phyloP scores from a whole-genome alignment of 2,888 invertebrate genomes.

The Galeopsomyia nigrocyanea region DNA sequence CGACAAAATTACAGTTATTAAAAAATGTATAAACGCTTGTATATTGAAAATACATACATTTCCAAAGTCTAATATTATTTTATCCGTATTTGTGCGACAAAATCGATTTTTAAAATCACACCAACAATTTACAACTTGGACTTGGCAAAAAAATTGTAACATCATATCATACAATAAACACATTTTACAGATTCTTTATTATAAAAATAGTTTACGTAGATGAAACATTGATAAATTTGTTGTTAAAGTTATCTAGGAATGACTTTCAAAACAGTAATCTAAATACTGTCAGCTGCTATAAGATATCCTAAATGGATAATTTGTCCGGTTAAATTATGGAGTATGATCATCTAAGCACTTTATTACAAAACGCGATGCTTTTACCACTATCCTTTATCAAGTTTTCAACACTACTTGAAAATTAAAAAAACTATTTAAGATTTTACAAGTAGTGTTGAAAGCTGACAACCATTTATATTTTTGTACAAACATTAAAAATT shows the following conservation, averaged over 20 bases:
- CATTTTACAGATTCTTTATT: slow-evolving; percentile 7
- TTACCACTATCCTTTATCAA: slow-evolving; percentile 26
- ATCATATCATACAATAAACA: background rate
- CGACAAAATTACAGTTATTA: background rate
- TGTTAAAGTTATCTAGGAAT: slow-evolving; percentile 21
- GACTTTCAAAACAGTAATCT: slow-evolving; percentile 19
- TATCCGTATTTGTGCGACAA: background rate
- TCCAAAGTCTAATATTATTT: slow-evolving; percentile 3
- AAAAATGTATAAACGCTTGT: background rate
- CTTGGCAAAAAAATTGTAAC: background rate
- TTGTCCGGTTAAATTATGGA: slow-evolving; percentile 16
- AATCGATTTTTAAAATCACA: background rate
- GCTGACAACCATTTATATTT: slow-evolving; percentile 3
- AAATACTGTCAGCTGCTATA: background rate
- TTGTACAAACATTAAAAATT: background rate
- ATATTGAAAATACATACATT: background rate
- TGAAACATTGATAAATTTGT: slow-evolving; percentile 7
- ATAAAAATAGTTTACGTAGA: background rate
- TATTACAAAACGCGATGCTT: slow-evolving; percentile 12
- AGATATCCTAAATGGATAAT: slow-evolving; percentile 3
- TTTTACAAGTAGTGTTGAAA: slow-evolving; percentile 24
- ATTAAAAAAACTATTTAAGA: slow-evolving; percentile 14
- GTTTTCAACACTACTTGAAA: slow-evolving; percentile 15
- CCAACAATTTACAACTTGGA: slow-evolving; percentile 7
- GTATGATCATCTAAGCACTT: slow-evolving; percentile 18